Percentiles rank a stretch among this genome's conserved stretches.
Evolutionary conservation across 1,140 invertebrate species (phyloP).

Genomic region (Aethina tumida): DNA sequence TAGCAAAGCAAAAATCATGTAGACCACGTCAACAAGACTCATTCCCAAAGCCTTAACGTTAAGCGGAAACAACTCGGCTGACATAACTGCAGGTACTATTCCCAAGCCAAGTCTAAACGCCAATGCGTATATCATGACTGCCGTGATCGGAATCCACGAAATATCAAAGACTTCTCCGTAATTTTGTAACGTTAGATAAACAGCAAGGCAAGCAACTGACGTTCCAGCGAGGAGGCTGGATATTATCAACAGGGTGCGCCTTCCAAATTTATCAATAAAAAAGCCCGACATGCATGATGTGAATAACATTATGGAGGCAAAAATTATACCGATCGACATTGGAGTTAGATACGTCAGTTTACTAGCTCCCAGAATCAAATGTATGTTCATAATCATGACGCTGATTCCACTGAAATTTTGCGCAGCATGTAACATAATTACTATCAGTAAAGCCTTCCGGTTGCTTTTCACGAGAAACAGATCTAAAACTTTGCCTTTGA

Average conservation of each 20-base stretch:
- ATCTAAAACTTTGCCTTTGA: constrained; percentile 15
- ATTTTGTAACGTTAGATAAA: constrained; percentile 21
- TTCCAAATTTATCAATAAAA: constrained; percentile 33
- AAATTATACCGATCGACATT: constrained; percentile 35
- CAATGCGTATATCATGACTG: constrained; percentile 15
- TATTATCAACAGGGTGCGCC: constrained; percentile 35
- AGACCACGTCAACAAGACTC: constrained; percentile 3
- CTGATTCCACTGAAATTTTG: constrained; percentile 41
- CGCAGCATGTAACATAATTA: constrained; percentile 41
- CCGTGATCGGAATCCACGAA: constrained; percentile 16
- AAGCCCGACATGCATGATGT: constrained; percentile 24
- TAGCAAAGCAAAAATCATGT: constrained; percentile 21
- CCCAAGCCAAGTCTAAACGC: constrained; percentile 20
- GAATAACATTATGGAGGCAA: constrained; percentile 28
- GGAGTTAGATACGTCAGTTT: too few relatives aligned
- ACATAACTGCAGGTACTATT: constrained; percentile 59
- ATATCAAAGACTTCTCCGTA: not conserved
- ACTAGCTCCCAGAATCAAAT: constrained; percentile 35
- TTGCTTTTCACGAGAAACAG: constrained; percentile 17
- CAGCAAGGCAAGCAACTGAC: constrained; percentile 11
- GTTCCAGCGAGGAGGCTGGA: constrained; percentile 14
- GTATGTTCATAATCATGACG: constrained; percentile 45
- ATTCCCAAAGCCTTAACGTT: constrained; percentile 39
- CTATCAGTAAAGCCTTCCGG: constrained; percentile 20
- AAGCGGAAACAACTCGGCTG: constrained; percentile 52